Conservation (phyloP, 2,888 invertebrate genomes). For the Nephrocerus scutellatus region DNA sequence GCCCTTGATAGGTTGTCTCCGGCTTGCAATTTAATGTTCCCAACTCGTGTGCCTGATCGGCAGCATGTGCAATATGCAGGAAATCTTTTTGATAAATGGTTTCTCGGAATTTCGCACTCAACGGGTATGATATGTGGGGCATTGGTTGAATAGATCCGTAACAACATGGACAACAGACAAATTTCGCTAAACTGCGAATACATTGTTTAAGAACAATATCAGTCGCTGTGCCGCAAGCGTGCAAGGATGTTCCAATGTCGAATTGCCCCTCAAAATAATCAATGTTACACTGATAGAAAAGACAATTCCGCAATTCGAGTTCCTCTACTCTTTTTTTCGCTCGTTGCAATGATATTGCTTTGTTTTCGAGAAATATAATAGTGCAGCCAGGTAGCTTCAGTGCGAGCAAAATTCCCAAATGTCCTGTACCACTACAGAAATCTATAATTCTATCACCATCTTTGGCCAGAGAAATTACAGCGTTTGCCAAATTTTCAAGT, state of each 20-base stretch:
- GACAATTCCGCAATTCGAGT: slow-evolving; percentile 65
- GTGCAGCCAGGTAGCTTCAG: slow-evolving; percentile 68
- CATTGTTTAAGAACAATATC: slow-evolving; percentile 87
- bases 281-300: slow-evolving; percentile 80
- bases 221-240: slow-evolving; percentile 92
- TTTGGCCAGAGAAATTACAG: slow-evolving; percentile 64
- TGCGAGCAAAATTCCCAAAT: slow-evolving; percentile 81
- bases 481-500: slow-evolving; percentile 72
- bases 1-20: slow-evolving; percentile 59
- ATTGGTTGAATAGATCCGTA: slow-evolving; percentile 83
- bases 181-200: slow-evolving; percentile 65
- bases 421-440: slow-evolving; percentile 92
- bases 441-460: slow-evolving; percentile 73
- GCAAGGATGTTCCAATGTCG: slow-evolving; percentile 80
- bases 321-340: slow-evolving; percentile 63
- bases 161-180: slow-evolving; percentile 90
- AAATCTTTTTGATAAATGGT: slow-evolving; percentile 56
- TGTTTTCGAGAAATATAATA: slow-evolving; percentile 83
- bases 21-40: slow-evolving; percentile 41
- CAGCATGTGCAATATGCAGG: slow-evolving; percentile 74
- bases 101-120: slow-evolving; percentile 58
- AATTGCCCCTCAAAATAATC: slow-evolving; percentile 78
- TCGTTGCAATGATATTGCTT: slow-evolving; percentile 72
- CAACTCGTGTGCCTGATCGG: slow-evolving; percentile 80
- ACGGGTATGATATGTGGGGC: slow-evolving; percentile 70